phyloP scores from a whole-genome alignment of 2,797 vertebrate genomes.

The Cirrhinus molitorella region DNA sequence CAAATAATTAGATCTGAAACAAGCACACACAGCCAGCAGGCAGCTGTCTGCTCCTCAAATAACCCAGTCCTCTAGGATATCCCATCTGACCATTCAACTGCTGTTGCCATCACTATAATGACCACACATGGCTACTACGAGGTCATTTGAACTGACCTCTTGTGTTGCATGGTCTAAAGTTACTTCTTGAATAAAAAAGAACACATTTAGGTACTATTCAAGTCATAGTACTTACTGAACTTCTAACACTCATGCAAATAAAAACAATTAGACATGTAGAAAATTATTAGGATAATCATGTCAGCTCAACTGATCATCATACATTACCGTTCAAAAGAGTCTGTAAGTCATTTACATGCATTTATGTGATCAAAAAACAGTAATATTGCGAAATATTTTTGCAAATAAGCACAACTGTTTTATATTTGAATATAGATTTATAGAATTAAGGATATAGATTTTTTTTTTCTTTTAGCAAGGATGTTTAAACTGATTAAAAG shows the following conservation, averaged over 20 bases:
- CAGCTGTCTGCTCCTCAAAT: slow-evolving; percentile 42
- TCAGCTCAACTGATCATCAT: neutral
- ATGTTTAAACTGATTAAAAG: too few relatives aligned
- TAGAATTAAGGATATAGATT: too few relatives aligned
- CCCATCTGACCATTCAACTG: slow-evolving; percentile 28
- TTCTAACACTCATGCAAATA: neutral
- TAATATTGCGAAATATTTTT: neutral
- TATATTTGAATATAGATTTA: too few relatives aligned
- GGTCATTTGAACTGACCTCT: slow-evolving; percentile 45
- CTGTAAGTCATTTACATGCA: neutral
- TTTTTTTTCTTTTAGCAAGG: too few relatives aligned
- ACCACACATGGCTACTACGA: slow-evolving; percentile 16
- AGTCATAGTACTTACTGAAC: neutral
- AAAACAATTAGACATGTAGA: neutral
- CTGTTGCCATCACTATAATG: slow-evolving; percentile 39
- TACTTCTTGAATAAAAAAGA: slow-evolving; percentile 26
- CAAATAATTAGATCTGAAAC: slow-evolving; percentile 17
- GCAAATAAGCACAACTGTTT: neutral
- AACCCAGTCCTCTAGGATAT: slow-evolving; percentile 35
- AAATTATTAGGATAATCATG: neutral
- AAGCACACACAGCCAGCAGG: slow-evolving; percentile 18
- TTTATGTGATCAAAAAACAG: neutral
- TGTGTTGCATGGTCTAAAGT: slow-evolving; percentile 1
- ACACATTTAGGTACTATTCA: neutral
- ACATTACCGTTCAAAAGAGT: neutral